Conservation (phyloP, 2,113 vertebrate genomes). For the Caranx melampygus region DNA sequence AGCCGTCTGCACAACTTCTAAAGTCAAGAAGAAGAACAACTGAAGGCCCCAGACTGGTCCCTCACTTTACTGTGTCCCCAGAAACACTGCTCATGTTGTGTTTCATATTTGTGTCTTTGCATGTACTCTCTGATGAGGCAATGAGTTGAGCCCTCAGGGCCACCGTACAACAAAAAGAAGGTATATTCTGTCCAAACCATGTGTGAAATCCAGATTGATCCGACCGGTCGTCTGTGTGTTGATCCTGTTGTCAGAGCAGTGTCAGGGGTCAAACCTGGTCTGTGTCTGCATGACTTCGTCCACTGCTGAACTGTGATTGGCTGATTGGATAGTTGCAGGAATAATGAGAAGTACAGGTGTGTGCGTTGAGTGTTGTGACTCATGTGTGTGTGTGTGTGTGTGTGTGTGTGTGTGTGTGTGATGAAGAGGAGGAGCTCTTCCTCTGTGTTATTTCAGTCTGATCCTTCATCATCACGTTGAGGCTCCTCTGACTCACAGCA, state of each 20-base stretch:
- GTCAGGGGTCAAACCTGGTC: background rate
- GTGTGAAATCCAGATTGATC: background rate
- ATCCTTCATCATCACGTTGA: slow-evolving; percentile 11
- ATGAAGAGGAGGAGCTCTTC: slow-evolving; percentile 13
- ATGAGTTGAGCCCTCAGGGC: too few species aligned
- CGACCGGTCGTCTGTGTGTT: background rate
- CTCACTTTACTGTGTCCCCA: too few species aligned
- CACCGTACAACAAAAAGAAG: too few species aligned
- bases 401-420: slow-evolving; percentile 4
- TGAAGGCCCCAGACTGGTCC: too few species aligned
- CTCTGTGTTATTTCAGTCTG: slow-evolving; percentile 3
- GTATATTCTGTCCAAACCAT: background rate
- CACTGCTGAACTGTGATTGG: background rate
- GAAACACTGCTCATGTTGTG: too few species aligned
- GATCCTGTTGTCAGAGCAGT: background rate
- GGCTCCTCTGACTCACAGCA: slow-evolving; percentile 39
- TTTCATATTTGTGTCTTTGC: too few species aligned
- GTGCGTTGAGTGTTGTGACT: background rate
- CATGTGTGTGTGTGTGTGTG: background rate
- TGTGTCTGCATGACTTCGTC: background rate
- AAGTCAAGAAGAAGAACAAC: too few species aligned
- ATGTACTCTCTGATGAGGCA: too few species aligned
- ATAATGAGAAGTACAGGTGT: background rate
- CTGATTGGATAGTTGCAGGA: background rate
- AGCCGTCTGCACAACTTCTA: too few species aligned